These are phyloP conservation scores for Scaptomyza flava DNA, from an alignment of 2,888 invertebrate species.

Conservation along the genomic window DNA sequence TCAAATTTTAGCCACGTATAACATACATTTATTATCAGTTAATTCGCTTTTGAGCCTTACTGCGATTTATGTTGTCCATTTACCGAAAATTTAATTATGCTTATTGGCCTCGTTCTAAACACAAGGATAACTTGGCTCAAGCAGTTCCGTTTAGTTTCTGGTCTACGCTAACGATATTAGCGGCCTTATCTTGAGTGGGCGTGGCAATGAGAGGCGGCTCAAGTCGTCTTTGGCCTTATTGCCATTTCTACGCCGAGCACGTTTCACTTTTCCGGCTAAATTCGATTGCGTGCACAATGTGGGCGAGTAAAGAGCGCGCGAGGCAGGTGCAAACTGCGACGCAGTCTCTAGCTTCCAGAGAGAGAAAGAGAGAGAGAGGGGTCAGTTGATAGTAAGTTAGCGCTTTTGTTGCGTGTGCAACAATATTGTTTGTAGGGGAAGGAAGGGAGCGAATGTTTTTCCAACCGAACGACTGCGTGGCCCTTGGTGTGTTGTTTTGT, in stretches of 20 bases:
- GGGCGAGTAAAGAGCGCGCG: constrained; percentile 31
- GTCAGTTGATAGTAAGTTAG: constrained; percentile 31
- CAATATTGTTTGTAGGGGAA: constrained; percentile 29
- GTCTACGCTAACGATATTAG: constrained; percentile 40
- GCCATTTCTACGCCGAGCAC: constrained; percentile 62
- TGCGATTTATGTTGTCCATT: constrained; percentile 12
- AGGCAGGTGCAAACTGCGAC: constrained; percentile 65
- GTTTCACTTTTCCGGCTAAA: constrained; percentile 60
- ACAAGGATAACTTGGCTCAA: constrained; percentile 35
- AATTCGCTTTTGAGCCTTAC: neutral
- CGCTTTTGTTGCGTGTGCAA: constrained; percentile 44
- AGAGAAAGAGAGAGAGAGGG: neutral
- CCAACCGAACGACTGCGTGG: neutral
- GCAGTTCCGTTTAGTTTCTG: constrained; percentile 20
- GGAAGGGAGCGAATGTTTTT: neutral
- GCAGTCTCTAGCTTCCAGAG: constrained; percentile 8
- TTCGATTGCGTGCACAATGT: constrained; percentile 74
- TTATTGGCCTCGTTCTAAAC: constrained; percentile 15
- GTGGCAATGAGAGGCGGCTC: constrained; percentile 10
- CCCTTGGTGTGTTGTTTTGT: constrained; percentile 2
- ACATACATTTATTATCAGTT: neutral
- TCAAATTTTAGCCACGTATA: neutral
- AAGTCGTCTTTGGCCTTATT: constrained; percentile 11
- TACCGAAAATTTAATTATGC: constrained; percentile 22
- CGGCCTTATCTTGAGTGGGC: constrained; percentile 26